Conservation (phyloP, 35 echinoderm and acorn worm species). For the Hemicentrotus pulcherrimus region DNA sequence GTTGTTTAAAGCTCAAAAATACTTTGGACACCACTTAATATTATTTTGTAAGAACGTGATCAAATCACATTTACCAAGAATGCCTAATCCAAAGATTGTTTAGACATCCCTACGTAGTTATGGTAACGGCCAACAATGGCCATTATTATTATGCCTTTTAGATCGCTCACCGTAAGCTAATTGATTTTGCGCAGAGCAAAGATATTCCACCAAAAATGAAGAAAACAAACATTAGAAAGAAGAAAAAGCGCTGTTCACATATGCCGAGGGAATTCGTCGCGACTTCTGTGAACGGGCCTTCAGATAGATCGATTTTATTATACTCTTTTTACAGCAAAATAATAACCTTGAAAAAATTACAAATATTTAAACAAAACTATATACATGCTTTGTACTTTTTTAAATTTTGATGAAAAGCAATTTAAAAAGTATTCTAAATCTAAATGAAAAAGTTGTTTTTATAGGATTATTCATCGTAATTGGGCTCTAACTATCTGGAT, state of each 20-base stretch:
- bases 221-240: not conserved
- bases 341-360: no score
- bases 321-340: not conserved
- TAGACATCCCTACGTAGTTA: not conserved
- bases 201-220: not conserved
- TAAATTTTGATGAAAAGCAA: no score
- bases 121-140: not conserved
- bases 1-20: not conserved
- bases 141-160: not conserved
- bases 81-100: not conserved
- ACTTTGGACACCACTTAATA: not conserved
- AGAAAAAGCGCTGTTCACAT: not conserved
- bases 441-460: no score
- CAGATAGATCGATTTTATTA: no score
- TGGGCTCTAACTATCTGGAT: no score
- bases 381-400: no score
- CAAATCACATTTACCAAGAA: not conserved
- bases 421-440: no score
- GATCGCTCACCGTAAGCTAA: not conserved
- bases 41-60: not conserved
- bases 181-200: not conserved
- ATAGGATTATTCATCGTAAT: no score
- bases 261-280: no score
- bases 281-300: no score
- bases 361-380: no score